These are phyloP conservation scores for Clitarchus hookeri DNA, from an alignment of 2,888 invertebrate genomes.

Conservation along the genomic window DNA sequence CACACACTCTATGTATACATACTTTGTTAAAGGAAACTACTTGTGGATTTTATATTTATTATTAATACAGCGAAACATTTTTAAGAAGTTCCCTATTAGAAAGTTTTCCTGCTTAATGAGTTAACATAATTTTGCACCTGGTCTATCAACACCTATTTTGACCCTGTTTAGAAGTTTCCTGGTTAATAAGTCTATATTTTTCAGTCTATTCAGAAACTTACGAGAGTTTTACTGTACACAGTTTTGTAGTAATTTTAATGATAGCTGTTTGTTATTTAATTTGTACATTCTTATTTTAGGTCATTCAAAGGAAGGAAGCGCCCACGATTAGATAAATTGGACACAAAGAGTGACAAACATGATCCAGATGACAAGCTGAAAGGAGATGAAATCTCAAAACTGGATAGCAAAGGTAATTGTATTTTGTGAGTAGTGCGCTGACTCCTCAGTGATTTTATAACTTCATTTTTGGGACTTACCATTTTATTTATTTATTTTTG, in stretches of 20 bases:
- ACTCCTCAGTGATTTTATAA: no score
- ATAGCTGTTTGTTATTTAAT: no score
- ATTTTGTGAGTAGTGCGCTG: background rate
- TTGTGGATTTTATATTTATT: no score
- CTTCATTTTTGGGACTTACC: background rate
- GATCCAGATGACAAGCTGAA: conserved; percentile 55
- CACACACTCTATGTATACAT: no score
- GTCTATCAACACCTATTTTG: background rate
- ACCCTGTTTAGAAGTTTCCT: background rate
- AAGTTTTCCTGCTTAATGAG: no score
- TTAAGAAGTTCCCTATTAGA: background rate
- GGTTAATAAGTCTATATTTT: background rate
- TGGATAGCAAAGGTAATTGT: conserved; percentile 54
- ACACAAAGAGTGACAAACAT: conserved; percentile 50
- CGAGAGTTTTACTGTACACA: no score
- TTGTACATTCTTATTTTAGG: conserved; percentile 33
- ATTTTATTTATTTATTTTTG: conserved; percentile 27
- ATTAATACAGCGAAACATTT: background rate
- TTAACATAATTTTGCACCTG: background rate
- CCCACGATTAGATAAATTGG: conserved; percentile 69
- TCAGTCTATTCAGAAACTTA: background rate
- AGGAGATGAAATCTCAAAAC: conserved; percentile 53
- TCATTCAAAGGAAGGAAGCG: conserved; percentile 64
- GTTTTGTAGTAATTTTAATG: no score
- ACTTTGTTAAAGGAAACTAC: no score